Percentiles rank a stretch among this genome's conserved stretches.
These are phyloP conservation scores for Tetraodon nigroviridis DNA, from an alignment of 2,113 vertebrate species.

Conservation along the genomic window DNA sequence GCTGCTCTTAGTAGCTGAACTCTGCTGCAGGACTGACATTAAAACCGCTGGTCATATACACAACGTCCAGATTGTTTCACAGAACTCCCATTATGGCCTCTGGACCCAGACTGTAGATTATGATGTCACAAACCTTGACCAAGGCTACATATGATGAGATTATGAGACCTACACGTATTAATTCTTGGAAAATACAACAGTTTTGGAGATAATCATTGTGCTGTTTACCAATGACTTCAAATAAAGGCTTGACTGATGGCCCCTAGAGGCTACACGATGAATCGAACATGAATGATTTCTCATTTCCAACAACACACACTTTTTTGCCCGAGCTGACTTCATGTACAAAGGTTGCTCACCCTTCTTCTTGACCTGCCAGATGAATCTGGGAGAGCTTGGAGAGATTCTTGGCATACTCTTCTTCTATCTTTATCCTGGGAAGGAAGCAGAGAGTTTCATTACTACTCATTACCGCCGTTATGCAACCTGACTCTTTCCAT, in stretches of 20 bases:
- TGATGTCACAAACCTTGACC: too few species aligned
- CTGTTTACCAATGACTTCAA: too few species aligned
- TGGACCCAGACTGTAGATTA: slow-evolving; percentile 12
- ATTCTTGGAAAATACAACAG: too few species aligned
- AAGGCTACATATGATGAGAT: too few species aligned
- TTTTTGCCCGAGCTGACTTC: neutral
- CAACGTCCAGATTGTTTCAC: slow-evolving; percentile 19
- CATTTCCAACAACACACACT: neutral
- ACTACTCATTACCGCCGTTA: slow-evolving; percentile 28
- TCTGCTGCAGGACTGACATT: slow-evolving; percentile 35
- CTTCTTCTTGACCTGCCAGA: slow-evolving; percentile 91
- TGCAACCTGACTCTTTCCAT: slow-evolving; percentile 26
- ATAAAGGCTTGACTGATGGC: neutral
- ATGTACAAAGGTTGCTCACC: slow-evolving; percentile 76
- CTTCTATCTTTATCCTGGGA: slow-evolving; percentile 97
- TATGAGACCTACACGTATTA: too few species aligned
- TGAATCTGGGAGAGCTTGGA: slow-evolving; percentile 95
- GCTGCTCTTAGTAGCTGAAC: slow-evolving; percentile 8
- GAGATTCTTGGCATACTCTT: slow-evolving; percentile 96
- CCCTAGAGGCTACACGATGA: neutral
- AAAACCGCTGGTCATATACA: slow-evolving; percentile 41
- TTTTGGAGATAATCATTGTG: too few species aligned
- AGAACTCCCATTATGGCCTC: slow-evolving; percentile 19
- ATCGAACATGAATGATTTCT: neutral
- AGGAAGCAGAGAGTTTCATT: slow-evolving; percentile 45